A percentile compares a stretch with the other conserved stretches of the same genome.
These are phyloP conservation scores for Entomobrya multifasciata DNA, from an alignment of 2,888 invertebrate species.

Conservation along the genomic window DNA sequence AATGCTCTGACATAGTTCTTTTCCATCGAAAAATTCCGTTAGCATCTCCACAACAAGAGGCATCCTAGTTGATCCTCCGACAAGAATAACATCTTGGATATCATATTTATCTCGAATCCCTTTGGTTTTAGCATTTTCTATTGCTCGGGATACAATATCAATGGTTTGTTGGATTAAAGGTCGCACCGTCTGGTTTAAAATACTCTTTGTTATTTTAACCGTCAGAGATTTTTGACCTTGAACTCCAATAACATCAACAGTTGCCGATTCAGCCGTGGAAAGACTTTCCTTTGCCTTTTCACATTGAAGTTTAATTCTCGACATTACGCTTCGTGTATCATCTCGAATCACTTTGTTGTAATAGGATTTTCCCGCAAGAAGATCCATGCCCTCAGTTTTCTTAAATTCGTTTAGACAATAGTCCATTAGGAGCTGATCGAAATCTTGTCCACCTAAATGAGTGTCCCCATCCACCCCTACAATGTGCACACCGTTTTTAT, in stretches of 20 bases:
- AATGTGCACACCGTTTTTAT: slow-evolving; percentile 22
- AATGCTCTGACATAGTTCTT: not conserved
- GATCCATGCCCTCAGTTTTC: slow-evolving; percentile 3
- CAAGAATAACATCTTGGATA: slow-evolving; percentile 86
- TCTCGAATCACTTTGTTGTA: not conserved
- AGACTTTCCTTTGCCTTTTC: slow-evolving; percentile 98
- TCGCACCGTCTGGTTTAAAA: too few relatives aligned
- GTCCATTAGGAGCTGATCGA: slow-evolving; percentile 85
- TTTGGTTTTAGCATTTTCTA: slow-evolving; percentile 14
- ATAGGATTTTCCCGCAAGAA: not conserved
- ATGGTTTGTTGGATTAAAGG: not conserved
- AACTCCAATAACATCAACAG: too few relatives aligned
- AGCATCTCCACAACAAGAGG: slow-evolving; percentile 89
- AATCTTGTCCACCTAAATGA: slow-evolving; percentile 62
- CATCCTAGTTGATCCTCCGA: slow-evolving; percentile 91
- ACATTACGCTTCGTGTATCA: slow-evolving; percentile 81
- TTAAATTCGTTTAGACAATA: slow-evolving; percentile 59
- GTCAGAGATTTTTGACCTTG: too few relatives aligned
- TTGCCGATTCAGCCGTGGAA: slow-evolving; percentile 82
- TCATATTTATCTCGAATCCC: slow-evolving; percentile 19
- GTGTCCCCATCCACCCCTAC: slow-evolving; percentile 58
- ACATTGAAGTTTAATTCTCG: slow-evolving; percentile 84
- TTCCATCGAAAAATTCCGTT: slow-evolving; percentile 88
- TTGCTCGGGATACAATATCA: not conserved
- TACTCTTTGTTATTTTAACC: too few relatives aligned